Conservation (phyloP, 2,797 vertebrate species). For the Brotula barbata region DNA sequence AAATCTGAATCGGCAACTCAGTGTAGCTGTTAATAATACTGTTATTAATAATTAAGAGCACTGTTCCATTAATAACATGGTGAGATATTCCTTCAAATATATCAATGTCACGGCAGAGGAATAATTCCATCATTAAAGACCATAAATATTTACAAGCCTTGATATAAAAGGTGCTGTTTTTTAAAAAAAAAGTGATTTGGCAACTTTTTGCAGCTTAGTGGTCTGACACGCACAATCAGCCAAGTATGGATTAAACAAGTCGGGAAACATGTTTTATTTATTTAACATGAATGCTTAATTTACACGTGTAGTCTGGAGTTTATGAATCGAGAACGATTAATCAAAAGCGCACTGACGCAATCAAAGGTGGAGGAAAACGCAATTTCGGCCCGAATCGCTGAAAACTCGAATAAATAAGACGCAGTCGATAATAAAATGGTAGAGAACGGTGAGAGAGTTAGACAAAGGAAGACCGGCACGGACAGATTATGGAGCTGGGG, state of each 20-base stretch:
- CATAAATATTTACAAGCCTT: slow-evolving; percentile 65
- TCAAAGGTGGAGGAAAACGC: slow-evolving; percentile 5
- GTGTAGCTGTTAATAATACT: slow-evolving; percentile 75
- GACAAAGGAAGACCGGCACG: background rate
- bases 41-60: slow-evolving; percentile 70
- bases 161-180: background rate
- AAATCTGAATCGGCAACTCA: slow-evolving; percentile 84
- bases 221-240: background rate
- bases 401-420: slow-evolving; percentile 24
- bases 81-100: slow-evolving; percentile 44
- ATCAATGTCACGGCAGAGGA: slow-evolving; percentile 52
- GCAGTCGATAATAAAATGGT: background rate
- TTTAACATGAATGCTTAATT: slow-evolving; percentile 26
- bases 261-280: slow-evolving; percentile 21
- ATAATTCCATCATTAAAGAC: slow-evolving; percentile 43
- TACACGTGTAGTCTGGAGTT: background rate
- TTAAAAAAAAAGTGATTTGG: slow-evolving; percentile 2
- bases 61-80: slow-evolving; percentile 64
- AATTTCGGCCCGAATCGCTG: slow-evolving; percentile 23
- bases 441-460: slow-evolving; percentile 72
- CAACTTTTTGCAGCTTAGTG: too few relatives aligned
- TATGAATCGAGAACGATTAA: background rate
- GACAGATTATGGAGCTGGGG: background rate
- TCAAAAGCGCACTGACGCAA: background rate
- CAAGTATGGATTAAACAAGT: slow-evolving; percentile 6